Evolutionary conservation across 2,113 vertebrate species (phyloP).

Genomic region (Myotis yumanensis): DNA sequence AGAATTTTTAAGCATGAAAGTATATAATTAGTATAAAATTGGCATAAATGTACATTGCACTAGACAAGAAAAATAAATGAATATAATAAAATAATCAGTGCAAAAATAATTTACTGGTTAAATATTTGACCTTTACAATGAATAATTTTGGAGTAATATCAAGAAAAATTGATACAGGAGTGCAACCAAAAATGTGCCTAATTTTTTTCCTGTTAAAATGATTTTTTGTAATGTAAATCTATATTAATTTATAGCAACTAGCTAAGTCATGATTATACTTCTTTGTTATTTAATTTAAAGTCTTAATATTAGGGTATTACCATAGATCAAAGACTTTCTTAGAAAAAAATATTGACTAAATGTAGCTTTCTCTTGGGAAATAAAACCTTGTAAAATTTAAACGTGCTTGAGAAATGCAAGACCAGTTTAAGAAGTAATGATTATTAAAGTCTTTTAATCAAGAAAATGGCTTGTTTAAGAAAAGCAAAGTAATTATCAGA

Average conservation of each 20-base stretch:
- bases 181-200: not conserved
- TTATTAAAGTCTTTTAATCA: not conserved
- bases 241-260: not conserved
- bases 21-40: not conserved
- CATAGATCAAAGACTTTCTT: conserved; percentile 34
- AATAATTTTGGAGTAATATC: not conserved
- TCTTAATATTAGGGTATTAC: not conserved
- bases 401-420: conserved; percentile 34
- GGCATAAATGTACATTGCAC: not conserved
- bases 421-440: not conserved
- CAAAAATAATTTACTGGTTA: not conserved
- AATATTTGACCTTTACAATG: conserved; percentile 16
- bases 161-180: not conserved
- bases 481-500: conserved; percentile 13
- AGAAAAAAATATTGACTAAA: conserved; percentile 35
- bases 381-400: conserved; percentile 36
- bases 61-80: not conserved
- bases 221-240: not conserved
- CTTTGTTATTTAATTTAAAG: conserved; percentile 39
- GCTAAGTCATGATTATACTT: not conserved
- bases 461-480: not conserved
- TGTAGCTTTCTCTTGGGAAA: conserved; percentile 19
- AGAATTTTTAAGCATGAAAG: not conserved
- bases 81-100: not conserved
- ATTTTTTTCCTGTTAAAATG: conserved; percentile 26